Percentiles rank a stretch among this genome's conserved stretches.
phyloP scores from a whole-genome alignment of 1,140 invertebrate genomes.

The Spodoptera frugiperda region DNA sequence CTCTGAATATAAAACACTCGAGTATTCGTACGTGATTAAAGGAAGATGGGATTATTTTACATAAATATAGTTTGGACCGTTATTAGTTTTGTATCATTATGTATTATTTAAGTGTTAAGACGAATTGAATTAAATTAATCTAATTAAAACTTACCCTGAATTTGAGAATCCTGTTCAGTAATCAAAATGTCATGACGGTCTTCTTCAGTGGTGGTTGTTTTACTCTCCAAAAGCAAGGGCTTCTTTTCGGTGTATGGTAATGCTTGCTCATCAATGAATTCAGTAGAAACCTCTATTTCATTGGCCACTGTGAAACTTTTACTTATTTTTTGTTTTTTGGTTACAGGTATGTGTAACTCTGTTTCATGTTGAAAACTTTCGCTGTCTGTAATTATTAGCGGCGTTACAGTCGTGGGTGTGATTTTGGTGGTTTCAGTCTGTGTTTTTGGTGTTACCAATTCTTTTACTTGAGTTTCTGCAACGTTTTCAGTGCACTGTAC shows the following conservation, averaged over 20 bases:
- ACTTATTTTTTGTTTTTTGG: constrained; percentile 60
- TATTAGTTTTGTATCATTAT: neutral
- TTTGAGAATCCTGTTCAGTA: constrained; percentile 58
- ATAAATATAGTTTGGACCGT: too few relatives aligned
- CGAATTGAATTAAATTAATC: neutral
- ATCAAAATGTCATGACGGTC: constrained; percentile 53
- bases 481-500: constrained; percentile 76
- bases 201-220: constrained; percentile 52
- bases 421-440: constrained; percentile 59
- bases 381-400: constrained; percentile 73
- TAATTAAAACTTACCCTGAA: constrained; percentile 64
- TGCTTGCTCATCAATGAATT: constrained; percentile 65
- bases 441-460: constrained; percentile 58
- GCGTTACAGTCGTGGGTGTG: constrained; percentile 59
- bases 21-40: too few relatives aligned
- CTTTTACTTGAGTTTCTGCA: constrained; percentile 60
- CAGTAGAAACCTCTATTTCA: constrained; percentile 64
- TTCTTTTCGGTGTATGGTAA: constrained; percentile 54
- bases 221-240: constrained; percentile 53
- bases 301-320: constrained; percentile 59
- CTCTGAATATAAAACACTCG: too few relatives aligned
- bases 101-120: neutral
- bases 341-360: constrained; percentile 58
- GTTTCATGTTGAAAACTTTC: constrained; percentile 69
- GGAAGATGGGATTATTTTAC: too few relatives aligned